Evolutionary conservation across 2,113 vertebrate genomes (phyloP), one percentile per base, ranked within the genome.

Genomic region (Casuarius casuarius): DNA sequence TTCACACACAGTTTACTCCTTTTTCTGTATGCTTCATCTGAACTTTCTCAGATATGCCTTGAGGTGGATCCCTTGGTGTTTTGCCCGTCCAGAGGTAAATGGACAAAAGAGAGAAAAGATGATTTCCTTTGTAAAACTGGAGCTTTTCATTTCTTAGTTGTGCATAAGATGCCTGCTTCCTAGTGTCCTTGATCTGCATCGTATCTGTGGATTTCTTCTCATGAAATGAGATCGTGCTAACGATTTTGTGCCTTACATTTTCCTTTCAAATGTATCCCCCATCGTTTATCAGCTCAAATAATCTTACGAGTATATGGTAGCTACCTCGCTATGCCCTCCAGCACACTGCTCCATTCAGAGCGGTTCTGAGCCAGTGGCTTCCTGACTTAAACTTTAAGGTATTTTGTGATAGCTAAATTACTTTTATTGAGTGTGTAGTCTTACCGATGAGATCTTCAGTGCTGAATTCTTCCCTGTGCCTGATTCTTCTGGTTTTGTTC

Each of bases 231-330:
- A 78, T 58, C 21, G 33, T 46, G 31, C 52, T 46, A 54, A 87
- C 3, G 12, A 19, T 67, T 54, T 18, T 67, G 17, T 81, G 46
- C 33, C 49, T 59, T n/a, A 15, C 68, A 91, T 87, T 21, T 75
- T 67, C 42, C 38, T 94, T 71, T 84, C 56, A 66, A 84, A 74
- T 44, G 8, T 2, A 12, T 75, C 38, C 28, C 26, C 40, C 74
- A 29, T 81, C 78, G 46, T 87, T 84, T 59, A 25, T 75, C 66
- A 84, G 42, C 71, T 85, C 33, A 42, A 46, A 51, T 51, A 67
- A 63, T 51, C 74, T 38, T 7, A 6, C 0, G 21, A 85, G 17
- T 0, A 0, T 51, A 4, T 29, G 31, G 22, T 65, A 40, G 42
- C 31, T 78, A 2, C 66, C 56, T 42, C 21, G 7, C 21, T 49